These are phyloP conservation scores for Heliangelus exortis DNA, from an alignment of 2,797 vertebrate genomes.

Conservation along the genomic window DNA sequence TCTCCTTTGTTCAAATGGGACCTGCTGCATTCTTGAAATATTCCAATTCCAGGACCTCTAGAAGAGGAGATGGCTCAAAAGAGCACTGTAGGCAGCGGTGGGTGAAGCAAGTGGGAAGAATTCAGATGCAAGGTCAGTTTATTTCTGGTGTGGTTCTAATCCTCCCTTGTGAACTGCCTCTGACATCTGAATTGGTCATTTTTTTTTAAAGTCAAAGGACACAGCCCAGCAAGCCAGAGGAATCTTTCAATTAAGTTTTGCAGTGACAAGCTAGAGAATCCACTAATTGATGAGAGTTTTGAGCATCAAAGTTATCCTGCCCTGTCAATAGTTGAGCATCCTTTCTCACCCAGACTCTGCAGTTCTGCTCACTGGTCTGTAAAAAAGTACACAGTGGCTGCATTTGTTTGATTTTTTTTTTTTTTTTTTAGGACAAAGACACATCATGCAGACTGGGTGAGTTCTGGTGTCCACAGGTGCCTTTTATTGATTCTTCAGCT, in stretches of 20 bases:
- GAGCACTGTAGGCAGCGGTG: background rate
- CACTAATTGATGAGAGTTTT: constrained; percentile 23
- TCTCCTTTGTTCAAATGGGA: background rate
- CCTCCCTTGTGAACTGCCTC: background rate
- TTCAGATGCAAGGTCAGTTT: background rate
- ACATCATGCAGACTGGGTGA: constrained; percentile 54
- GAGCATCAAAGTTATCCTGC: background rate
- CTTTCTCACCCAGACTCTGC: background rate
- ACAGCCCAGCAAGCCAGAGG: constrained; percentile 20
- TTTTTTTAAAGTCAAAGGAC: constrained; percentile 13
- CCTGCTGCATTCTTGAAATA: constrained; percentile 1
- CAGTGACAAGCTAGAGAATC: background rate
- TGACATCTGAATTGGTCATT: constrained; percentile 18
- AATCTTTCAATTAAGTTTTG: constrained; percentile 25
- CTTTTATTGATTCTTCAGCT: constrained; percentile 71
- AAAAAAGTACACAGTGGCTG: constrained; percentile 41
- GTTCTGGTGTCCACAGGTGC: constrained; percentile 76
- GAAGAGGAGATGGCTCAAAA: constrained; percentile 3
- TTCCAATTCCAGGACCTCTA: background rate
- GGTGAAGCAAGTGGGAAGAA: constrained; percentile 10
- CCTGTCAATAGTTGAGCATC: background rate
- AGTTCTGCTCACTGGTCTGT: constrained; percentile 19
- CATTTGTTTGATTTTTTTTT: constrained; percentile 67
- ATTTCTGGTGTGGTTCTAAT: constrained; percentile 5
- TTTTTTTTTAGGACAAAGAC: constrained; percentile 49